Base-by-base conservation (phyloP, 2,888 invertebrate genomes). In the Drosophila prolongata region DNA sequence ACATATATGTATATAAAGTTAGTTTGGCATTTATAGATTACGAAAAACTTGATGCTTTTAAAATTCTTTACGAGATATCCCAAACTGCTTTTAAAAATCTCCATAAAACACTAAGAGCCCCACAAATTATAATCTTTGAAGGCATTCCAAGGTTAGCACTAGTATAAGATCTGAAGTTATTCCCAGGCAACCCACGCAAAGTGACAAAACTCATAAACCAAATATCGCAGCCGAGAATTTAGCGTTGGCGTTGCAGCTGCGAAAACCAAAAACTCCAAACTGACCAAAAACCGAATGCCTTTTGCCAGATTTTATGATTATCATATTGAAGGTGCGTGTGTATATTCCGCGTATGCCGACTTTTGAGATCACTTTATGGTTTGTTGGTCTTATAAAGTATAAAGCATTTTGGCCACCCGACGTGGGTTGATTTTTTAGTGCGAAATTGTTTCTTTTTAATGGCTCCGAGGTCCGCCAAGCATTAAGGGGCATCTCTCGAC, bases 361-460 rank as follows among this genome's bases (percentile, higher is more conserved):
- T 82, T 73, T 77, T 65, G 67, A 67, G 60, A 55, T 69, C 62
- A 67, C 58, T 83, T 80, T 72, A 66, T 66, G 67, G 65, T 27
- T 47, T 44, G 67, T 58, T 68, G 70, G 70, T 69, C 67, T 58
- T 71, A 86, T 82, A 76, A 76, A 83, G 78, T 71, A 86, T 82
- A 76, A 80, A 83, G 78, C 69, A 81, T 79, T 74, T 52, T 14
- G 60, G 47, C 43, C 54, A 38, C 57, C 50, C 65, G 60, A 71
- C 77, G 87, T 82, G 85, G 82, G 82, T 77, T 73, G 49, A 4
- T 62, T 78, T 70, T 78, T 80, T 70, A 83, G 78, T 87, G 60
- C 74, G 62, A 79, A 76, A 59, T 61, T 59, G 53, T 55, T 42
- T 66, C 54, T 66, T 40, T 62, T 67, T 60, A 71, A 77, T 79